Percentiles rank a stretch among this genome's conserved stretches.
These are phyloP conservation scores for Drosophila maculinotata DNA, from an alignment of 2,888 invertebrate genomes.

Conservation along the genomic window DNA sequence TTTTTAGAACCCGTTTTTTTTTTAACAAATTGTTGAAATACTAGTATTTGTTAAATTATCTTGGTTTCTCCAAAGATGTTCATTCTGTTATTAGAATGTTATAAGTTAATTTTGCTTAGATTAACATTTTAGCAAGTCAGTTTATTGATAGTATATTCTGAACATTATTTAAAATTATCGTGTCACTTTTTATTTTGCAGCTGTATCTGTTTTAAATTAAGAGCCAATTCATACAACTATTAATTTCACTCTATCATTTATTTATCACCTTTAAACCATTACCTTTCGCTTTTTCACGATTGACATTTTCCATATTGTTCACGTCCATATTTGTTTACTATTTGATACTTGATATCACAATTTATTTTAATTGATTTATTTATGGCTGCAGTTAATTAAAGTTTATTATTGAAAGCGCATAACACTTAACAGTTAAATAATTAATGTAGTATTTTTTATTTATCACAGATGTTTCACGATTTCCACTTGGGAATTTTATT, in stretches of 20 bases:
- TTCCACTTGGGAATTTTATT: background rate
- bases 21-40: background rate
- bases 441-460: constrained; percentile 19
- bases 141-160: background rate
- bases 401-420: constrained; percentile 6
- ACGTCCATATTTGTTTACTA: constrained; percentile 16
- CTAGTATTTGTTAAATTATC: no score
- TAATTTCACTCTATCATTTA: rapidly evolving
- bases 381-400: constrained; percentile 23
- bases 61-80: no score
- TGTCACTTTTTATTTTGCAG: background rate
- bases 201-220: background rate
- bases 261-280: background rate
- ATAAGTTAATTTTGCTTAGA: no score
- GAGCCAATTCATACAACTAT: no score
- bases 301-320: background rate
- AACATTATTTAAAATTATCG: background rate
- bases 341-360: constrained; percentile 4
- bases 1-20: no score
- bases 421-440: constrained; percentile 3
- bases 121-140: background rate
- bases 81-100: no score
- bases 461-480: constrained; percentile 27
- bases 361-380: constrained; percentile 27
- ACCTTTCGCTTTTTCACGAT: constrained; percentile 32